A percentile compares a stretch with the other conserved stretches of the same genome.
These are phyloP conservation scores for Ormyrus pomaceus DNA, from an alignment of 2,888 invertebrate genomes.

Conservation along the genomic window DNA sequence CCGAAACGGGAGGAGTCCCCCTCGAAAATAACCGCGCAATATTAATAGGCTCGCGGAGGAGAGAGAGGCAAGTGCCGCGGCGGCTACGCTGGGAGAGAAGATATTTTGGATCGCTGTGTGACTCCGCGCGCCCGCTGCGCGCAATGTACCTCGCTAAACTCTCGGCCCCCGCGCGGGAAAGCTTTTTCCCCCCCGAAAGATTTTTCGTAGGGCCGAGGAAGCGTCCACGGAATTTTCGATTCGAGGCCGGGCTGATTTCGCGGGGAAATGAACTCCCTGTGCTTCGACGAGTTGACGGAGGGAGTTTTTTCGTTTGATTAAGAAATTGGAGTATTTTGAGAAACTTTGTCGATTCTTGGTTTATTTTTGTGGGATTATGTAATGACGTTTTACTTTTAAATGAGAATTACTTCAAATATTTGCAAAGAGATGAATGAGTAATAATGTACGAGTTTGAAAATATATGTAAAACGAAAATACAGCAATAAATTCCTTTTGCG, in stretches of 20 bases:
- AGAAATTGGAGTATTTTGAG: no score
- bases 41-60: conserved; percentile 66
- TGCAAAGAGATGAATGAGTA: no score
- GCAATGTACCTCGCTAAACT: conserved; percentile 45
- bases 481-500: no score
- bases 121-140: background rate
- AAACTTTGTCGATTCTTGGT: no score
- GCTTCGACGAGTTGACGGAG: no score
- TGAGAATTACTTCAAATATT: no score
- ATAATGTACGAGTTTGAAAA: no score
- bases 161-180: conserved; percentile 17
- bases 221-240: conserved; percentile 2
- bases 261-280: background rate
- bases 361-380: no score
- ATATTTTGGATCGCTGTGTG: conserved; percentile 51
- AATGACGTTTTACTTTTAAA: no score
- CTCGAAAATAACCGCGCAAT: conserved; percentile 68
- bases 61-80: background rate
- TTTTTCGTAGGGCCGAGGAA: conserved; percentile 3
- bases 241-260: background rate
- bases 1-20: conserved; percentile 49
- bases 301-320: no score
- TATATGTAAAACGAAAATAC: no score
- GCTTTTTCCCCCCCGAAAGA: background rate
- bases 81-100: conserved; percentile 38